Evolutionary conservation across 2,888 invertebrate species (phyloP), one percentile per base, ranked within the genome.

Genomic region (Drosophila eohydei): DNA sequence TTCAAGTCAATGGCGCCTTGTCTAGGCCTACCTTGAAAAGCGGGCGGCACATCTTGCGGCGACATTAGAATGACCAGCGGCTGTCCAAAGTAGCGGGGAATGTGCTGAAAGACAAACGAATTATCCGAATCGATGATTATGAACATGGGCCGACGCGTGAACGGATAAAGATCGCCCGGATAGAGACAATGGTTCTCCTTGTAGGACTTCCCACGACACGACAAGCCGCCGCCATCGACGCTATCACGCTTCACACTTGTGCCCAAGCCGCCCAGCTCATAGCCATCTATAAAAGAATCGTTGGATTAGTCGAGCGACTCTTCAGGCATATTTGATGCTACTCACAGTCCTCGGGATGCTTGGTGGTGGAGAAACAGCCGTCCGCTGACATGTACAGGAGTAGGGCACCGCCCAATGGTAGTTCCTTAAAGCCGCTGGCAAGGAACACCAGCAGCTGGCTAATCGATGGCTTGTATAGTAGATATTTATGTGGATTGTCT

Each of bases 401-500:
- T 81, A 99, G 94, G 56, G 97, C 98, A 52, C 98, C 98, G 92
- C 97, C 97, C 4, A 96, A 95, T 11, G 98, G 97, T 82, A 99
- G 94, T 93, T 99, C 98, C 92, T 98, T 97, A 93, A 98, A 98
- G 72, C 98, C 97, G 90, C 96, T 97, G 68, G 97, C 96, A 87
- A 99, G 94, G 93, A 98, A 98, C 74, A 98, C 97, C 92, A 98
- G 95, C 66, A 98, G 95, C 94, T 98, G 98, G 92, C 96, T 97
- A 88, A 98, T 96, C 57, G 98, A 97, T 65, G 99, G 99, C 93
- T 98, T 98, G 94, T 97, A 99, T 84, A 99, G 94, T 85, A 99
- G 94, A 94, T 98, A 98, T 94, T 99, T 99, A 94, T 98, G 98
- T 46, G 98, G 98, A 94, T 98, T 99, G 93, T 97, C 97, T 90